phyloP scores from a whole-genome alignment of 1,140 invertebrate species.

The Octopus bimaculoides region DNA sequence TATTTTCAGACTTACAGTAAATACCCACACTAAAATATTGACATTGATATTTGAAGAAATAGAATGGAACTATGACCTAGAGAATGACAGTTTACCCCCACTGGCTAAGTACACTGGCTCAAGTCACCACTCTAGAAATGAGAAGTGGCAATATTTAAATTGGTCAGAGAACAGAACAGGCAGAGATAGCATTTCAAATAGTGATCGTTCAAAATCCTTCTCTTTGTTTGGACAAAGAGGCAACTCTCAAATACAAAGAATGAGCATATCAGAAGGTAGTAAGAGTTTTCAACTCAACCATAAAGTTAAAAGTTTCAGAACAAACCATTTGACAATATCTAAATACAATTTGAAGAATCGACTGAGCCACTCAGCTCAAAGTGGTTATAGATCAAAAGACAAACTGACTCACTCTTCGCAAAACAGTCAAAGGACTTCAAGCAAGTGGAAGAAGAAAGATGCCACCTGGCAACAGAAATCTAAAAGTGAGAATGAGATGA shows the following conservation, averaged over 20 bases:
- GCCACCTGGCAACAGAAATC: not conserved
- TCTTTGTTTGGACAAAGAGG: not conserved
- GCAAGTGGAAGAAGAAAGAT: not conserved
- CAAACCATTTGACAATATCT: too few relatives aligned
- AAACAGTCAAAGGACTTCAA: not conserved
- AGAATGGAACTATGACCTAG: conserved; percentile 53
- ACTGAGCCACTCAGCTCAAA: too few relatives aligned
- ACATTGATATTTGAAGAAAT: conserved; percentile 55
- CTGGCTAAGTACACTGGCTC: conserved; percentile 45
- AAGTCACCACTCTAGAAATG: conserved; percentile 47
- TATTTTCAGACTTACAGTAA: conserved; percentile 51
- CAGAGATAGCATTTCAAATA: conserved; percentile 48
- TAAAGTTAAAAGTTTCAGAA: not conserved
- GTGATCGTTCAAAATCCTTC: conserved; percentile 40
- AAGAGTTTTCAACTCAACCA: conserved; percentile 12
- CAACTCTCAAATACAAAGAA: conserved; percentile 3
- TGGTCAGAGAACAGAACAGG: conserved; percentile 52
- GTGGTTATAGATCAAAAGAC: too few relatives aligned
- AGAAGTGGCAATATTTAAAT: conserved; percentile 48
- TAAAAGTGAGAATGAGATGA: not conserved
- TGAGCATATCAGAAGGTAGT: not conserved
- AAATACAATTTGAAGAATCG: too few relatives aligned
- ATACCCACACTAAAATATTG: conserved; percentile 52
- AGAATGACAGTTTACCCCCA: conserved; percentile 50
- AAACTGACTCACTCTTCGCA: not conserved